These are phyloP conservation scores for Nematostella vectensis DNA, from an alignment of 92 coral and sea anemone genomes.

Conservation along the genomic window DNA sequence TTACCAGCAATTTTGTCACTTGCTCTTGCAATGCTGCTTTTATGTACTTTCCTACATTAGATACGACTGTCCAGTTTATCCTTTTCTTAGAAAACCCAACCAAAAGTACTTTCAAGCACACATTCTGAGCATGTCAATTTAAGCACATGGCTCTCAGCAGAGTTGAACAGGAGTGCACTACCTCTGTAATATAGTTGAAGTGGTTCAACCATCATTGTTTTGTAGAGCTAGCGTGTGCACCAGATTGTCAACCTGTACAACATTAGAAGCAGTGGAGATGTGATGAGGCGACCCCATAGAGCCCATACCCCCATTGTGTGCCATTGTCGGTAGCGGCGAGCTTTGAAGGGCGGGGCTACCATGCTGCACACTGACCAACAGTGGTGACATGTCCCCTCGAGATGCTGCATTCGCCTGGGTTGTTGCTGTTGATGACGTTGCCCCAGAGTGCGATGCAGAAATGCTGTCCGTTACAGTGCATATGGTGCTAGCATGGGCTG, in stretches of 20 bases:
- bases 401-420: constrained; percentile 44
- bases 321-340: constrained; percentile 84
- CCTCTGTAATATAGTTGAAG: too few relatives aligned
- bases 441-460: constrained; percentile 37
- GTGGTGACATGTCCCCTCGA: constrained; percentile 43
- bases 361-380: constrained; percentile 55
- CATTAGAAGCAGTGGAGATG: constrained; percentile 25
- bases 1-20: too few relatives aligned
- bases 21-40: too few relatives aligned
- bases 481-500: constrained; percentile 69
- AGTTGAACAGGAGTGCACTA: too few relatives aligned
- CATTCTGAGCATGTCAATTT: too few relatives aligned
- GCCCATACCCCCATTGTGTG: constrained; percentile 56
- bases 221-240: constrained; percentile 24
- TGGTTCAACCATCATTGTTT: background rate
- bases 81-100: too few relatives aligned
- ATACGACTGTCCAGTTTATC: too few relatives aligned
- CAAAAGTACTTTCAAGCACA: too few relatives aligned
- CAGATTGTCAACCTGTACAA: constrained; percentile 10
- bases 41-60: too few relatives aligned
- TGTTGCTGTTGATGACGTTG: constrained; percentile 43
- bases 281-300: constrained; percentile 48
- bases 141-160: too few relatives aligned
- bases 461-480: constrained; percentile 49
- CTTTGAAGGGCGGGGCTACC: constrained; percentile 62